Evolutionary conservation across 2,113 vertebrate genomes (phyloP), one percentile per base, ranked within the genome.

Genomic region (Miniopterus natalensis): DNA sequence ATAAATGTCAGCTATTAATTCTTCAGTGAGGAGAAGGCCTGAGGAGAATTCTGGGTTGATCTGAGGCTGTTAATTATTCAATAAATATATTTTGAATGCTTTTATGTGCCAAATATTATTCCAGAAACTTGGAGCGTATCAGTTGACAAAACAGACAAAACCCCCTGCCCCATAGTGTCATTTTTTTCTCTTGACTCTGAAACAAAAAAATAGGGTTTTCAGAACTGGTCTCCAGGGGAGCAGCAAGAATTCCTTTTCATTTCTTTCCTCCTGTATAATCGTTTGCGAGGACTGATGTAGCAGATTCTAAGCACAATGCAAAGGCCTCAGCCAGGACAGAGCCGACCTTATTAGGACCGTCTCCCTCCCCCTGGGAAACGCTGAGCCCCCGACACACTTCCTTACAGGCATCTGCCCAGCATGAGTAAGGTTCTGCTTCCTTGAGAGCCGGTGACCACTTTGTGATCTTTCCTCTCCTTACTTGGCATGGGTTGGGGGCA

Each of bases 161-260:
- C 0, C 1, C 13, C 15, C 29, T 51, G 80, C 15, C 18, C 9
- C 70, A 8, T 3, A 14, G n/a, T 20, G 8, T 36, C 68, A 49
- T 59, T 1, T 29, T 87, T 88, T 95, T 49, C 31, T 88, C 25
- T 73, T 75, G 49, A 84, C 17, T 93, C 17, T 79, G 55, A 89
- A 65, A 42, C n/a, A 80, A 65, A 45, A 29, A 84, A 74, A 42
- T 4, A 71, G 51, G 17, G 12, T 71, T 71, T 88, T 59, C 66
- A 40, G n/a, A 66, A 81, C 25, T 85, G 25, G 68, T 84, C 11
- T 51, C n/a, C 36, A 65, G 13, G 27, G 53, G 51, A 73, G 5
- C 45, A 71, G 23, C 9, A 42, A 31, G 12, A 78, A 85, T 73
- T 70, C 27, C 57, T 90, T 79, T 40, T 25, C 21, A 66, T 2